Evolutionary conservation across 2,113 vertebrate species (phyloP).

Genomic region (Calypte anna): DNA sequence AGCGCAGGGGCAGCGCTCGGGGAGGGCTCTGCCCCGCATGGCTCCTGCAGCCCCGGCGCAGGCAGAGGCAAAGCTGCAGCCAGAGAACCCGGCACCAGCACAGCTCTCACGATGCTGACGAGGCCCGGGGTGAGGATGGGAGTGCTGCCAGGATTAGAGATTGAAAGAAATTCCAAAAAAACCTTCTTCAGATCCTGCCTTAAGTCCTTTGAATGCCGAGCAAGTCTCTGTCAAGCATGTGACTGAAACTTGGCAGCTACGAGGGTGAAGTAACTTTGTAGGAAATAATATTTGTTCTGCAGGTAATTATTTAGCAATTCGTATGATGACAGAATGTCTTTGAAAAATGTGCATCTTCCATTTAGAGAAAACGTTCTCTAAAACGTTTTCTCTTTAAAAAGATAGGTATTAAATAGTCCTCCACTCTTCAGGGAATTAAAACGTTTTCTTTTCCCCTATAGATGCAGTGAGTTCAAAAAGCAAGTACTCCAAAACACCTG

Average conservation of each 20-base stretch:
- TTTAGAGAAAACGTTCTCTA: not conserved
- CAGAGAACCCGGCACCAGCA: not conserved
- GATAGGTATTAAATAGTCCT: not conserved
- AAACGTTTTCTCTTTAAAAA: not conserved
- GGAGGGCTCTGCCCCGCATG: rapidly evolving
- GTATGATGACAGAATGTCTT: not conserved
- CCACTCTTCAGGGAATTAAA: not conserved
- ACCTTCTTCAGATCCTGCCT: constrained; percentile 10
- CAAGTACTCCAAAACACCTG: not conserved
- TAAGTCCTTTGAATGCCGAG: not conserved
- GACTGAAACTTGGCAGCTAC: constrained; percentile 62
- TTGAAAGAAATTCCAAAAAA: constrained; percentile 1
- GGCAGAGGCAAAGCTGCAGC: not conserved
- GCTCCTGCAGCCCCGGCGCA: rapidly evolving
- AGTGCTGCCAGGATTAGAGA: not conserved
- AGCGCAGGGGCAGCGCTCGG: rapidly evolving
- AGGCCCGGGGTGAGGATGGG: not conserved
- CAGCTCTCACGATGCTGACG: not conserved
- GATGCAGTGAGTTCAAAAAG: not conserved
- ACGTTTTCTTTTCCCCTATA: not conserved
- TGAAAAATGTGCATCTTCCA: not conserved
- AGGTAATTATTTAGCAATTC: constrained; percentile 55
- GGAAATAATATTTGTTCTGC: constrained; percentile 52
- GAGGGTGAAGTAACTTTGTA: constrained; percentile 21
- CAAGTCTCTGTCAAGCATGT: constrained; percentile 29